These are phyloP conservation scores for Drosophila macrospina DNA, from an alignment of 2,888 invertebrate species.

Conservation along the genomic window DNA sequence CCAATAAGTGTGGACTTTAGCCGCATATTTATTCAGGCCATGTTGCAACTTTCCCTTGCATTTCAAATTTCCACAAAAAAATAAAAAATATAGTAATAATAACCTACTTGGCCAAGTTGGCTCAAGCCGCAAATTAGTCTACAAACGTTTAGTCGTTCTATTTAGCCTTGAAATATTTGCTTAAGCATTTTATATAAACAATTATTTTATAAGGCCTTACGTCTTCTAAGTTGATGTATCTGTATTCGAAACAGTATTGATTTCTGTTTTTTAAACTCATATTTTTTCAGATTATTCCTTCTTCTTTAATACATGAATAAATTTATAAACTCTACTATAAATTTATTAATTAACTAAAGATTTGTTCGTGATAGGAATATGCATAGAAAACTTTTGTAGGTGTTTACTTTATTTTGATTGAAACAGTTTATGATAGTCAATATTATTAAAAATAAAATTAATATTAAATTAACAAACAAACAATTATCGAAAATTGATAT, in stretches of 20 bases:
- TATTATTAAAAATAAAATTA: neutral
- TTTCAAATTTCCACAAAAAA: conserved; percentile 1
- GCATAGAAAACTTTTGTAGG: no score
- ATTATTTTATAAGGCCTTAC: neutral
- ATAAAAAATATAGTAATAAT: no score
- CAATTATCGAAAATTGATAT: neutral
- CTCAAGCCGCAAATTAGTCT: neutral
- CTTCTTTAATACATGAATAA: no score
- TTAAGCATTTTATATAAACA: neutral
- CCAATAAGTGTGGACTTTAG: conserved; percentile 33
- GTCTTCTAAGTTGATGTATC: neutral
- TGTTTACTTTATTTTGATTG: neutral
- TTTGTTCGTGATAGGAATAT: no score
- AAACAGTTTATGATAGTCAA: neutral
- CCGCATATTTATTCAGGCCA: conserved; percentile 39
- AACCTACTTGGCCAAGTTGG: neutral
- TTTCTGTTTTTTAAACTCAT: no score
- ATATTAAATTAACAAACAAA: neutral
- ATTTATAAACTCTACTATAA: no score
- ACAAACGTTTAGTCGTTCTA: neutral
- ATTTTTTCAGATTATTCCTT: no score
- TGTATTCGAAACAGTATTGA: no score
- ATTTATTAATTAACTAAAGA: no score
- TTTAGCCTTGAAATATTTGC: neutral
- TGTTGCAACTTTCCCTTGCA: conserved; percentile 25